phyloP scores from a whole-genome alignment of 2,113 vertebrate genomes.

The Paracyprichromis sp. region DNA sequence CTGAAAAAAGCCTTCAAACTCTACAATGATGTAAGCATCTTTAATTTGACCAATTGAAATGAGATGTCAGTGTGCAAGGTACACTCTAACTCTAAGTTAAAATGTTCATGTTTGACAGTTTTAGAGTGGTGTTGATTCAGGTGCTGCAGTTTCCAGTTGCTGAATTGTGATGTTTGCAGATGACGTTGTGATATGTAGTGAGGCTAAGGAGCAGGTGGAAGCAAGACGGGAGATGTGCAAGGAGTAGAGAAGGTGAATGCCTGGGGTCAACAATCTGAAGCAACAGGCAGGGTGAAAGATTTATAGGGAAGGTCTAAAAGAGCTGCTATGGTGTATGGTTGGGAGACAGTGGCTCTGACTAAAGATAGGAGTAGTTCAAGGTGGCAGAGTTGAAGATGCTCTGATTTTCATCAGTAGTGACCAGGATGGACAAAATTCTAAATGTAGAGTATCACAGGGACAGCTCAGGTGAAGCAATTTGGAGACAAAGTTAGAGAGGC shows the following conservation, averaged over 20 bases:
- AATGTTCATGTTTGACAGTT: neutral
- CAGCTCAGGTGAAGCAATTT: neutral
- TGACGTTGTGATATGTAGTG: neutral
- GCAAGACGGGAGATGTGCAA: neutral
- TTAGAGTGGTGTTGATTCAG: neutral
- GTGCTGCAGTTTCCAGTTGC: neutral
- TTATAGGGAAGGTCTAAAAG: neutral
- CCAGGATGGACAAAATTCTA: neutral
- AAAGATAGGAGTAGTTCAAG: neutral
- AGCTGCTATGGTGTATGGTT: neutral
- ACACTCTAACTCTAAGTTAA: neutral
- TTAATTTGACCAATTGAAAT: neutral
- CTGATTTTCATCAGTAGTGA: neutral
- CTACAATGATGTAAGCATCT: constrained; percentile 80
- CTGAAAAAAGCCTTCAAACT: constrained; percentile 87
- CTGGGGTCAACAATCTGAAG: neutral
- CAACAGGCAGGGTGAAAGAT: neutral
- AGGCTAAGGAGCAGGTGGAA: neutral
- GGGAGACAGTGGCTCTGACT: neutral
- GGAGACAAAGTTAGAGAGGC: neutral
- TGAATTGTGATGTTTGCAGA: neutral
- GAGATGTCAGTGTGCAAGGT: too few species aligned
- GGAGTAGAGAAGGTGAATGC: neutral
- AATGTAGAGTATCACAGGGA: neutral
- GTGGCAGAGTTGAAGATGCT: neutral